These are phyloP conservation scores for Urocyon cinereoargenteus DNA, from an alignment of 2,797 vertebrate genomes.

Conservation along the genomic window DNA sequence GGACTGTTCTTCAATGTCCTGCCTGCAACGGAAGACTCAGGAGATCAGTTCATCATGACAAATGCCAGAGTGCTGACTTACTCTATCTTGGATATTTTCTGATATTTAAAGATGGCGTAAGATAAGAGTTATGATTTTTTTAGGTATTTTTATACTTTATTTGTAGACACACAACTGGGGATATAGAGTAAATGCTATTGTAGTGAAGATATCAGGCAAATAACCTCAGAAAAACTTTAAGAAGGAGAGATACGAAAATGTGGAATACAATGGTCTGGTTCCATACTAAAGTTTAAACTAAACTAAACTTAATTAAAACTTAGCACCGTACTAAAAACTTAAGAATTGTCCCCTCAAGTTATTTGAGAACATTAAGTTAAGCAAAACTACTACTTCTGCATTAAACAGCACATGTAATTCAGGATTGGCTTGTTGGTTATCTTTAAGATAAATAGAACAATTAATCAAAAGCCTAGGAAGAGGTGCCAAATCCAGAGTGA, in stretches of 20 bases:
- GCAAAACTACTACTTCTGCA: background rate
- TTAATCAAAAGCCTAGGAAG: background rate
- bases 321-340: background rate
- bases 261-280: background rate
- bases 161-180: background rate
- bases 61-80: background rate
- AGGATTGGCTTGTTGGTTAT: background rate
- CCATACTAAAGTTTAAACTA: too few species aligned
- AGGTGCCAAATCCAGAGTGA: background rate
- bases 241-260: background rate
- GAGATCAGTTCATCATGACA: background rate
- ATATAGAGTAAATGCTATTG: background rate
- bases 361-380: background rate
- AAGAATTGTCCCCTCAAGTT: background rate
- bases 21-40: fast-evolving
- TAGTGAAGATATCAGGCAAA: background rate
- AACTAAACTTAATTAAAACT: too few species aligned
- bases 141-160: background rate
- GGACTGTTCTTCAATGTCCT: background rate
- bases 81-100: background rate
- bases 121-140: background rate
- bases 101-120: background rate
- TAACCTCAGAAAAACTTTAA: background rate
- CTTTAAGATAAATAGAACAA: background rate
- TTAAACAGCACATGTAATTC: background rate